Evolutionary conservation across 2,797 vertebrate species (phyloP), one percentile per base, ranked within the genome.

Genomic region (Sphenopsis melanotis): DNA sequence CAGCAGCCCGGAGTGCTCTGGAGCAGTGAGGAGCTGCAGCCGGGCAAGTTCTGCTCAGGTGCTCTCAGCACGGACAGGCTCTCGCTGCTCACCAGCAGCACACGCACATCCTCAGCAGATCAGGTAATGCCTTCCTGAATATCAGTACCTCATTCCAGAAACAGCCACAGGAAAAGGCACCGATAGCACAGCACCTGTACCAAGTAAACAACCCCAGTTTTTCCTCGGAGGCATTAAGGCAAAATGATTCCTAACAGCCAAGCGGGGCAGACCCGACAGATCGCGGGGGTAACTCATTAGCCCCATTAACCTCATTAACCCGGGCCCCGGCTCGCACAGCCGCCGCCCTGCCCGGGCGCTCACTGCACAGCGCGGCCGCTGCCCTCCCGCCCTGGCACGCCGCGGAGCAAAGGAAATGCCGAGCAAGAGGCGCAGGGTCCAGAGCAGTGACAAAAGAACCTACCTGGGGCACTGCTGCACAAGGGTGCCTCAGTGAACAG

Each of bases 81-180:
- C 49, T 6, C 1, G 0, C 30, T 29, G 36, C 66, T 34, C n/a
- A 44, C 21, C 72, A 50, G 36, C 37, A 41, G 4, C 29, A 53
- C 29, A 15, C 0, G 13, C 71, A 15, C 18, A 52, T 4, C 50
- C 42, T 12, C 7, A 52, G 22, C 14, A 46, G 8, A 69, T 3
- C 52, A 10, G 50, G 41, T 29, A 46, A 15, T 7, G 56, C 34
- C 32, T 16, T 11, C n/a, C 19, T 8, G 37, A 36, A 0, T 1
- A 69, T 8, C 70, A 36, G 14, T 2, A 52, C 2, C 39, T 68
- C 46, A 4, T 14, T 21, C 18, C 84, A 70, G 50, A 65, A 47
- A 52, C 0, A 50, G 0, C 37, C 13, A 2, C 1, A 17, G 41
- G 11, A 53, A 66, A 65, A 66, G 27, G 27, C 65, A 49, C 41